A percentile compares a stretch with the other conserved stretches of the same genome.
These are phyloP conservation scores for Drosophila leontia DNA, from an alignment of 1,140 invertebrate genomes.

Conservation along the genomic window DNA sequence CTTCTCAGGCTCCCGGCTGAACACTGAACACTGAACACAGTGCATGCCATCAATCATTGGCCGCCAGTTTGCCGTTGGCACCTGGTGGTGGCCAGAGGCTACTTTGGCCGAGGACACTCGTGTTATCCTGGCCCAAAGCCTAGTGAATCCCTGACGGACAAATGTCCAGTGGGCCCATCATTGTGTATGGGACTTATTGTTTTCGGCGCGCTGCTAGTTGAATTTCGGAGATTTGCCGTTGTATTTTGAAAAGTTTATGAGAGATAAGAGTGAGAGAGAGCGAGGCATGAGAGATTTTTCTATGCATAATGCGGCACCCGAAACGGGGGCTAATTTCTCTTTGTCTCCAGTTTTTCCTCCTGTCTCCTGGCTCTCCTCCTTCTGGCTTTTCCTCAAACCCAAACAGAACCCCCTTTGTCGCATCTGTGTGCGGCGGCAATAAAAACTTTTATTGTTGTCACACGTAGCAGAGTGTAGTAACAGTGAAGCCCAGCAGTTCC, in stretches of 20 bases:
- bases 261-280: conserved; percentile 4
- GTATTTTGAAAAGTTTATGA: conserved; percentile 40
- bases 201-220: conserved; percentile 34
- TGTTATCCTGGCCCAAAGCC: conserved; percentile 19
- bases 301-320: conserved; percentile 63
- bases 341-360: conserved; percentile 1
- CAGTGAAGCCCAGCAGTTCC: conserved; percentile 51
- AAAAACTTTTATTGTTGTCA: conserved; percentile 84
- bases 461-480: conserved; percentile 63
- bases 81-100: conserved; percentile 23
- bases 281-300: conserved; percentile 42
- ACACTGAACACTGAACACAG: background rate
- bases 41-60: conserved; percentile 4
- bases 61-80: conserved; percentile 24
- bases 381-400: background rate
- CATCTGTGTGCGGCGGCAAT: conserved; percentile 76
- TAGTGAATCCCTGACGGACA: conserved; percentile 27
- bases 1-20: background rate
- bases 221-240: conserved; percentile 37
- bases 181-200: conserved; percentile 43
- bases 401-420: conserved; percentile 21
- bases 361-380: background rate
- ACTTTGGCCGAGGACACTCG: conserved; percentile 16
- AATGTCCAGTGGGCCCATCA: conserved; percentile 30
- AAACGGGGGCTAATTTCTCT: conserved; percentile 39